Evolutionary conservation across 2,113 vertebrate species (phyloP).

Genomic region (Solea solea): DNA sequence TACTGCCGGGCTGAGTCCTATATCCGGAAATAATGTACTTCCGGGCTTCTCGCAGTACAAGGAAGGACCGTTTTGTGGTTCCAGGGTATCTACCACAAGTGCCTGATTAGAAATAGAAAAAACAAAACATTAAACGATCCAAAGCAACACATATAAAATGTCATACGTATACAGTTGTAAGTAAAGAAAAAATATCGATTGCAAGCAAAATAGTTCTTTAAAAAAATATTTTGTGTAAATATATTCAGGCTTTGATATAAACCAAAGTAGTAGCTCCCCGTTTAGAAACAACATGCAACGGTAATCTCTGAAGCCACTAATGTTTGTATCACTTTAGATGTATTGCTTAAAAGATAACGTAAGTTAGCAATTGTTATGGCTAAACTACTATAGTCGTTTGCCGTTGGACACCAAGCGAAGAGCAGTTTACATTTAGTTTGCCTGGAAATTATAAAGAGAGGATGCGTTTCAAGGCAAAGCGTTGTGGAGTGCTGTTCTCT

Average conservation of each 20-base stretch:
- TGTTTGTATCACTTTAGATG: too few relatives aligned
- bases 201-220: rapidly evolving
- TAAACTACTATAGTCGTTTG: neutral
- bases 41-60: neutral
- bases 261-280: neutral
- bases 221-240: neutral
- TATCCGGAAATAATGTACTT: neutral
- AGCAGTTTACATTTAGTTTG: neutral
- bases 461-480: slow-evolving; percentile 85
- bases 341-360: neutral
- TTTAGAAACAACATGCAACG: neutral
- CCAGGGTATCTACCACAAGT: rapidly evolving
- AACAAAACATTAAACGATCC: rapidly evolving
- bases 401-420: neutral
- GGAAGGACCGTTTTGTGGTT: slow-evolving; percentile 37
- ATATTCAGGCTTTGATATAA: slow-evolving; percentile 10
- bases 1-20: too few relatives aligned
- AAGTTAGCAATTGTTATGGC: neutral
- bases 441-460: neutral
- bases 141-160: rapidly evolving
- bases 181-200: rapidly evolving
- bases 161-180: rapidly evolving
- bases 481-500: slow-evolving; percentile 90
- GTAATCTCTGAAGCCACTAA: rapidly evolving
- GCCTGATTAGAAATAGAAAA: slow-evolving; percentile 42